Evolutionary conservation across 2,113 vertebrate genomes (phyloP).

Genomic region (Leucosticte australis): DNA sequence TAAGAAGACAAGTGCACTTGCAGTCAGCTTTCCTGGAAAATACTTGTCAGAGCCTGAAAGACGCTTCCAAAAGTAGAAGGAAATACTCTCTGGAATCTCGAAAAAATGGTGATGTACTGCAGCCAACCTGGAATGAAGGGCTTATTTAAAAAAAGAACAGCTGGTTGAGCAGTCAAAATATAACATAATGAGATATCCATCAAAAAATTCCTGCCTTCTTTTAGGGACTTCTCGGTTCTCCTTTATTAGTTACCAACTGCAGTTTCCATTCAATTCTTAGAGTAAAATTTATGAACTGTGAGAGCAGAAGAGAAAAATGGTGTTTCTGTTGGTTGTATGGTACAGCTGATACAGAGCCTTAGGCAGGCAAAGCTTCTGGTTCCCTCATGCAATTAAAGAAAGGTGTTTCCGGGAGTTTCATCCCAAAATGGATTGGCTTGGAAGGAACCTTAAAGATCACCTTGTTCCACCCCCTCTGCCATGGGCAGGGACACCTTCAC

Average conservation of each 20-base stretch:
- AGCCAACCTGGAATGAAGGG: neutral
- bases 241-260: neutral
- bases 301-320: neutral
- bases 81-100: neutral
- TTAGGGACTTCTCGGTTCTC: neutral
- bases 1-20: neutral
- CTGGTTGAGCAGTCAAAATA: neutral
- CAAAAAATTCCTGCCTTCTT: neutral
- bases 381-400: neutral
- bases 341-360: neutral
- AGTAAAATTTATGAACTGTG: neutral
- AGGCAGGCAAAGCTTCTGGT: neutral
- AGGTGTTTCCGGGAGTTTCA: neutral
- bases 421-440: neutral
- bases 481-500: neutral
- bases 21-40: slow-evolving; percentile 25
- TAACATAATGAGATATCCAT: neutral
- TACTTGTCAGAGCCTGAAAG: slow-evolving; percentile 31
- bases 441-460: neutral
- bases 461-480: neutral
- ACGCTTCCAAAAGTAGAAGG: neutral
- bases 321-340: neutral
- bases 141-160: neutral
- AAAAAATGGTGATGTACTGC: neutral
- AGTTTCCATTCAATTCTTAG: neutral